phyloP scores from a whole-genome alignment of 2,113 vertebrate genomes.

The Pavo muticus region DNA sequence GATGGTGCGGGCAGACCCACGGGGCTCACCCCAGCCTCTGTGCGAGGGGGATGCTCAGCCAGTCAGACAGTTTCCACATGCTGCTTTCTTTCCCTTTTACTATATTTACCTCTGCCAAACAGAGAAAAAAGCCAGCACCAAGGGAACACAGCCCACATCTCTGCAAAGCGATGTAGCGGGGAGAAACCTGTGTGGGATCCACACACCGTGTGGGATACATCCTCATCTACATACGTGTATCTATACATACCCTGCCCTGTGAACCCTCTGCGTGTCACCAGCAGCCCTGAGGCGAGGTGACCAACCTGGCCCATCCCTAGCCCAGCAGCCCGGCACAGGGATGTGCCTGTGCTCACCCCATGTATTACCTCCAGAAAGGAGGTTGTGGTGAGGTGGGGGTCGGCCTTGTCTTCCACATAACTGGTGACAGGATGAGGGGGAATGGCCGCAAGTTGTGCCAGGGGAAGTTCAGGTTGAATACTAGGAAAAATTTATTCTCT shows the following conservation, averaged over 20 bases:
- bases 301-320: background rate
- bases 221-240: background rate
- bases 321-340: rapidly evolving
- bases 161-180: background rate
- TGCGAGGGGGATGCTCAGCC: background rate
- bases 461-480: no score
- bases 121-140: conserved; percentile 52
- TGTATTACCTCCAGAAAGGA: background rate
- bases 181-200: background rate
- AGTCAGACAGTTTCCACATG: background rate
- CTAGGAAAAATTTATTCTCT: no score
- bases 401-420: no score
- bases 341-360: background rate
- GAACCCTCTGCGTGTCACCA: background rate
- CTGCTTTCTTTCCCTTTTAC: background rate
- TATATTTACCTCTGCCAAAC: conserved; percentile 47
- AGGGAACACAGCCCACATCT: conserved; percentile 55
- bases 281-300: background rate
- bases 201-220: background rate
- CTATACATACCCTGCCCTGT: rapidly evolving
- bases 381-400: no score
- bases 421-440: no score
- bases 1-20: background rate
- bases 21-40: background rate
- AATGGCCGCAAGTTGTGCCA: no score